Base-by-base conservation (phyloP, 2,113 vertebrate genomes). In the Ciconia maguari region DNA sequence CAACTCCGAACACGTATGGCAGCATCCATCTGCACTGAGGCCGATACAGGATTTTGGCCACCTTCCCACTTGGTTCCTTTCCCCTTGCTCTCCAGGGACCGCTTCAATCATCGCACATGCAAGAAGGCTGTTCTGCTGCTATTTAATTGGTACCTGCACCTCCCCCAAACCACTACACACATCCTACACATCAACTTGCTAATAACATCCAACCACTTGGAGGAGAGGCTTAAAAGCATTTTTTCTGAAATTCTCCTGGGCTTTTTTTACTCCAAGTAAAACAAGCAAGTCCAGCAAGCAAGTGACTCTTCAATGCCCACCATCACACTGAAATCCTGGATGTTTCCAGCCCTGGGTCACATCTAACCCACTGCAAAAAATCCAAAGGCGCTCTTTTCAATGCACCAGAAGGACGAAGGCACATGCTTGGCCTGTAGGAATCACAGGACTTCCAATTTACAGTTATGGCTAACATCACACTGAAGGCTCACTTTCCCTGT, bases 1-100 rank as follows among this genome's bases (percentile, higher is more conserved):
- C 19, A 11, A 5, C 49, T n/a, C 84, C 57, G 17, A 51, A 8
- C 41, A 7, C 1, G 1, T 2, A 38, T 0, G 5, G 83, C 81
- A 32, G 55, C 36, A 34, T 8, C 49, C 32, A 29, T 7, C 64
- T 7, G 42, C 32, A 6, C 32, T 0, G 2, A 17, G 70, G 57
- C 24, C 2, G 0, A 22, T 1, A 11, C 0, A 5, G 84, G 51
- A 58, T 41, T 65, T 9, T 54, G 87, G 70, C 44, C 51, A 12
- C 20, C 1, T 1, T 42, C 84, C 64, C 52, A 20, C n/a, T 36
- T 17, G 42, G 42, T n/a, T 52, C 72, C 32, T 1, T 19, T 75
- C n/a, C 76, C 16, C 16, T 34, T 9, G 36, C n/a, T 69, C 71
- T 77, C 71, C 58, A 24, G n/a, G 26, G 51, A 60, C 16, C 1